Percentiles rank a stretch among this genome's conserved stretches.
Evolutionary conservation across 2,797 vertebrate genomes (phyloP).

Genomic region (Coluber constrictor): DNA sequence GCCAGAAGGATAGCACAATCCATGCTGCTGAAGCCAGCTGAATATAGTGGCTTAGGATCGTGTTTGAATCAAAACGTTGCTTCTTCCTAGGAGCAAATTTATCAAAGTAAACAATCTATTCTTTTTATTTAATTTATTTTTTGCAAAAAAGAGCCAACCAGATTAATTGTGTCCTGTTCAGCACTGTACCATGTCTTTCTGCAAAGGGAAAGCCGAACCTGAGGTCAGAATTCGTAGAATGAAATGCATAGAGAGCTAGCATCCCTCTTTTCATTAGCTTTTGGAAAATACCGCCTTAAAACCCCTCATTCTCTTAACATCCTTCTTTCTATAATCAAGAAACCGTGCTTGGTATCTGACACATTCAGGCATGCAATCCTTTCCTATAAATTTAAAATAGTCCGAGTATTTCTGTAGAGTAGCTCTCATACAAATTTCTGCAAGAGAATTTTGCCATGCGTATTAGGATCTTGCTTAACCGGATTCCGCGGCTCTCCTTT

Average conservation of each 20-base stretch:
- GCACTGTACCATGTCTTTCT: too few species aligned
- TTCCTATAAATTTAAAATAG: background rate
- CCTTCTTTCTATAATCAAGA: background rate
- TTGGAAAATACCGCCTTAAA: background rate
- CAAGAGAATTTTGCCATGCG: constrained; percentile 13
- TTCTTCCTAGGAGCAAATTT: background rate
- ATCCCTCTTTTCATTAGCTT: background rate
- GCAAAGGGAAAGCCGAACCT: background rate
- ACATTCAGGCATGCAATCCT: background rate
- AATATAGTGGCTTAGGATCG: background rate
- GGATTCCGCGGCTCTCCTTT: constrained; percentile 44
- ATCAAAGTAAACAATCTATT: background rate
- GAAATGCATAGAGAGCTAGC: background rate
- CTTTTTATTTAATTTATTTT: background rate
- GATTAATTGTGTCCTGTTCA: background rate
- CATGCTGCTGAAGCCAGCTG: background rate
- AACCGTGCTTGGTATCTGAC: background rate
- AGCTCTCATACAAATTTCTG: background rate
- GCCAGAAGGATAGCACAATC: background rate
- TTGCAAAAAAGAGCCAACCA: background rate
- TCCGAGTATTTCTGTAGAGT: background rate
- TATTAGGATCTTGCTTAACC: constrained; percentile 31
- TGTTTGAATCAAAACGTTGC: background rate
- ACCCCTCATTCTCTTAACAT: background rate
- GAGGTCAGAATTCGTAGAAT: background rate